Percentiles rank a stretch among this genome's conserved stretches.
Evolutionary conservation across 2,797 vertebrate species (phyloP).

Genomic region (Gila robusta): DNA sequence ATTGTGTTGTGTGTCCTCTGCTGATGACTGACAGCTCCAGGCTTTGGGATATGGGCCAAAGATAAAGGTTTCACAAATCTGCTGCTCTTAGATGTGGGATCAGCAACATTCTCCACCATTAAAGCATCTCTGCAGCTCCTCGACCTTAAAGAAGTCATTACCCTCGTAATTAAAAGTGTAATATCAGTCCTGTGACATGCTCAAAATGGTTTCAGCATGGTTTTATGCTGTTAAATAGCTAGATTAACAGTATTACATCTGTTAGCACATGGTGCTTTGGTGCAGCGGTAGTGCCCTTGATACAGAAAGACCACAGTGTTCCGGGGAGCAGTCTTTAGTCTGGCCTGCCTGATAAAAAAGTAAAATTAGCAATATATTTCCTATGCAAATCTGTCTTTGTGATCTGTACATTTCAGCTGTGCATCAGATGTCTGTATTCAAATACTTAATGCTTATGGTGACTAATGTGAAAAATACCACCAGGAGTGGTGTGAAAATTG

Average conservation of each 20-base stretch:
- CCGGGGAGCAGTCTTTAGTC: not conserved
- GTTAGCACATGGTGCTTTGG: not conserved
- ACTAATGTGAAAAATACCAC: slow-evolving; percentile 69
- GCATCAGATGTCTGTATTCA: slow-evolving; percentile 45
- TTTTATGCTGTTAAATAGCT: not conserved
- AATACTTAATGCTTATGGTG: slow-evolving; percentile 53
- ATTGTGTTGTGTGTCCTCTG: not conserved
- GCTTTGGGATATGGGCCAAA: slow-evolving; percentile 15
- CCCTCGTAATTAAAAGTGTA: slow-evolving; percentile 11
- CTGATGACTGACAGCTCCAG: slow-evolving; percentile 43
- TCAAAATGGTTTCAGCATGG: slow-evolving; percentile 6
- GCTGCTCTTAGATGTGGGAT: slow-evolving; percentile 41
- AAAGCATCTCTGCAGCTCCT: slow-evolving; percentile 1
- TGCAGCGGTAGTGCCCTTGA: slow-evolving; percentile 28
- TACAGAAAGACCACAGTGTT: not conserved
- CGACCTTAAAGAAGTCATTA: slow-evolving; percentile 8
- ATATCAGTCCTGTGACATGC: not conserved
- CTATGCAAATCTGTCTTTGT: not conserved
- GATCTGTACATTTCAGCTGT: not conserved
- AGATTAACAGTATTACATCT: not conserved
- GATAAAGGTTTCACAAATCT: slow-evolving; percentile 45
- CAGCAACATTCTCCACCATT: slow-evolving; percentile 50
- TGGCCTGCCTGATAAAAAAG: not conserved
- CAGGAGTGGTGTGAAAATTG: slow-evolving; percentile 67
- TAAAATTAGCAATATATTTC: not conserved